Conservation (phyloP, 1,140 invertebrate species). For the Ceratina calcarata region DNA sequence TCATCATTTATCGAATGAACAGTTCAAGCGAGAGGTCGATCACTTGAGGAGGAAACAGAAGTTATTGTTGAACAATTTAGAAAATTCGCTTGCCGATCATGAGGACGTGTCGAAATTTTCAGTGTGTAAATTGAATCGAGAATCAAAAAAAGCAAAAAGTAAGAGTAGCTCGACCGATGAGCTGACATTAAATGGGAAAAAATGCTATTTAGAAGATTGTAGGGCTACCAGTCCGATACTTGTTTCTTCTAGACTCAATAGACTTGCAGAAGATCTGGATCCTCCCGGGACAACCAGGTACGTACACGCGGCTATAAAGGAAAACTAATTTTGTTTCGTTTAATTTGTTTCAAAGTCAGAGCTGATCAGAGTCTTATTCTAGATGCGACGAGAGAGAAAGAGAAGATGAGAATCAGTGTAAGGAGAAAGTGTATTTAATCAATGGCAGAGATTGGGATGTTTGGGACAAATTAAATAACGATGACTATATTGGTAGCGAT, state of each 20-base stretch:
- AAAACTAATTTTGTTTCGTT: neutral
- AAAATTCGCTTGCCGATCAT: conserved; percentile 77
- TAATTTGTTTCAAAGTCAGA: too few species aligned
- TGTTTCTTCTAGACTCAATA: conserved; percentile 68
- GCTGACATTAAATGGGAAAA: conserved; percentile 73
- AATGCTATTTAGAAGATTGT: conserved; percentile 73
- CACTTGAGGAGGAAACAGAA: conserved; percentile 84
- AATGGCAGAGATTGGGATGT: conserved; percentile 69
- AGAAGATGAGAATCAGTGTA: conserved; percentile 66
- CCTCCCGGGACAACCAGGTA: conserved; percentile 62
- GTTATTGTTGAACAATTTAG: conserved; percentile 81
- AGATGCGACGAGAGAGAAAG: conserved; percentile 70
- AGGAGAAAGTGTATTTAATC: conserved; percentile 71
- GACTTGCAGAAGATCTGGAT: conserved; percentile 75
- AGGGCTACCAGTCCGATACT: conserved; percentile 70
- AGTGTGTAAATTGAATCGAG: conserved; percentile 18
- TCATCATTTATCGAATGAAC: conserved; percentile 84
- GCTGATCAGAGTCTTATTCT: neutral
- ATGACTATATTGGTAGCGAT: conserved; percentile 69
- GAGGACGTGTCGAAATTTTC: conserved; percentile 54
- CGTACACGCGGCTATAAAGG: conserved; percentile 57
- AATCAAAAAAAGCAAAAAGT: conserved; percentile 14
- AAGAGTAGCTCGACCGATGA: conserved; percentile 37
- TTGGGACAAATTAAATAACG: conserved; percentile 71
- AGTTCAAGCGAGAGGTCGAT: conserved; percentile 85